Conservation (phyloP, 2,113 vertebrate species). For the Rhagologus leucostigma region DNA sequence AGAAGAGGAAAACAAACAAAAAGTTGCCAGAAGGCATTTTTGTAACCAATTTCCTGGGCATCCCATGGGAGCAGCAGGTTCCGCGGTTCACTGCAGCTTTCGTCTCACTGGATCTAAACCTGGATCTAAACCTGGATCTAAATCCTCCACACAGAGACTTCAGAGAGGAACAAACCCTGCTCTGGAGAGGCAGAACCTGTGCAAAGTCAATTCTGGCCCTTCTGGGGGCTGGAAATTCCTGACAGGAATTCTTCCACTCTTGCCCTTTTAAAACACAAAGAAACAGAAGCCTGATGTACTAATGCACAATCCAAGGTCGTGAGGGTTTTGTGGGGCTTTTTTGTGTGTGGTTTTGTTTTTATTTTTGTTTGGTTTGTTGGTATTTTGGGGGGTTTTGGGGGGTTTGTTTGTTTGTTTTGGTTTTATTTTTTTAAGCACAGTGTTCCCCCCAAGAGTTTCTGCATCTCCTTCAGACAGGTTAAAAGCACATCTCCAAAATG, state of each 20-base stretch:
- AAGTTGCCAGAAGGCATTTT: background rate
- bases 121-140: background rate
- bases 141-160: background rate
- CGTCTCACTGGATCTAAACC: background rate
- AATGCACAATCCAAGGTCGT: background rate
- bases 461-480: background rate
- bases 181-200: background rate
- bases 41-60: background rate
- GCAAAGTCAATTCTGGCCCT: background rate
- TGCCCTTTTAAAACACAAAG: background rate
- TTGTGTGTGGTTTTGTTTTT: background rate
- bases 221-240: background rate
- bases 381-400: too few species aligned
- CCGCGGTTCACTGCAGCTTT: background rate
- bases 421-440: background rate
- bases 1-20: background rate
- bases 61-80: background rate
- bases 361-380: too few species aligned
- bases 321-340: background rate
- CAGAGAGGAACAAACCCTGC: background rate
- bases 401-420: background rate
- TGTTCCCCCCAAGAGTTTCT: background rate
- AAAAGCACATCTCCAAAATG: background rate
- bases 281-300: background rate
- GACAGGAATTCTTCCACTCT: background rate